Evolutionary conservation across 1,140 invertebrate species (phyloP).

Genomic region (Euschistus heros): DNA sequence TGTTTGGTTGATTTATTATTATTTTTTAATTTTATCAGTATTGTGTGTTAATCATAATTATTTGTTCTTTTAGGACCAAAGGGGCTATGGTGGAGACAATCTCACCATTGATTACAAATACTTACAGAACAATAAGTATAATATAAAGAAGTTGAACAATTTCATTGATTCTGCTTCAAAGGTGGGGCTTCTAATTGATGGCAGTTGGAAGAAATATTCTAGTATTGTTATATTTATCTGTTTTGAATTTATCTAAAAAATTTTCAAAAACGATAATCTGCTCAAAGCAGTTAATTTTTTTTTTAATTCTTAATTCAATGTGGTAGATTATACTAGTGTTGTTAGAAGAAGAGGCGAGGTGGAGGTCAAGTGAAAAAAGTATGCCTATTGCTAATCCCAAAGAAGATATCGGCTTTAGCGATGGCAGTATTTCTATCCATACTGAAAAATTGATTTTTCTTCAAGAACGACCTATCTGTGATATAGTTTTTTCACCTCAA

Average conservation of each 20-base stretch:
- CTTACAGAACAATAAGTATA: conserved; percentile 28
- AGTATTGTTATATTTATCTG: conserved; percentile 36
- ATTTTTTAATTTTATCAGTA: no score
- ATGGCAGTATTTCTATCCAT: conserved; percentile 16
- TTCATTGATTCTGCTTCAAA: conserved; percentile 38
- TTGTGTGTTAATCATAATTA: no score
- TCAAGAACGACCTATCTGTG: conserved; percentile 9
- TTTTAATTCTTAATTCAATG: background rate
- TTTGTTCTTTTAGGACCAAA: conserved; percentile 34
- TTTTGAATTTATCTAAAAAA: background rate
- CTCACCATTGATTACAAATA: conserved; percentile 27
- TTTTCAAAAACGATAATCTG: background rate
- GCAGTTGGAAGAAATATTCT: no score
- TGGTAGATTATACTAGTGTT: conserved; percentile 12
- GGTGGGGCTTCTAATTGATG: conserved; percentile 31
- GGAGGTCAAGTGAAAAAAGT: conserved; percentile 2
- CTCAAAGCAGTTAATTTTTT: background rate
- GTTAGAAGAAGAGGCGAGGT: conserved; percentile 19
- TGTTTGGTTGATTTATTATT: no score
- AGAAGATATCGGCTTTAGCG: conserved; percentile 16
- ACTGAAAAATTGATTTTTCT: conserved; percentile 18
- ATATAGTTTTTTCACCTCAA: conserved; percentile 17
- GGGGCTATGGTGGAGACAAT: conserved; percentile 37
- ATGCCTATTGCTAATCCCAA: background rate
- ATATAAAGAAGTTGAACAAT: conserved; percentile 33